Evolutionary conservation across 2,113 vertebrate genomes (phyloP).

Genomic region (Arizona elegans): DNA sequence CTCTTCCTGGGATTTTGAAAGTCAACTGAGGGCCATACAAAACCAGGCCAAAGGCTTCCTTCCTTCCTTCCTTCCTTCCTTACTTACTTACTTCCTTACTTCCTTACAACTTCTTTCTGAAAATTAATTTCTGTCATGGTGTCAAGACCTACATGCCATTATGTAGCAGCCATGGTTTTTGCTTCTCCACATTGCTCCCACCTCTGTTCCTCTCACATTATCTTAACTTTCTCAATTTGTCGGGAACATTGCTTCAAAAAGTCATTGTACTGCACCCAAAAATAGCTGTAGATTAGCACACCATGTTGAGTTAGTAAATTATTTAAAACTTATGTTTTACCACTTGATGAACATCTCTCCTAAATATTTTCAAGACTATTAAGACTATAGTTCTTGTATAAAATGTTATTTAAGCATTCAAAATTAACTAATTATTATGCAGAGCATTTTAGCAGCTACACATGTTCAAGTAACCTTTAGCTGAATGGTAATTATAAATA

Average conservation of each 20-base stretch:
- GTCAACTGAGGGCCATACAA: not conserved
- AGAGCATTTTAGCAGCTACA: conserved; percentile 37
- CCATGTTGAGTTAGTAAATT: not conserved
- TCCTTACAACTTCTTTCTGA: not conserved
- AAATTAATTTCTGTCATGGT: not conserved
- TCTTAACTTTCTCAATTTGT: not conserved
- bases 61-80: not conserved
- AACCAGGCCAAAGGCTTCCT: not conserved
- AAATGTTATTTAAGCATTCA: conserved; percentile 50
- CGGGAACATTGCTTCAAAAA: not conserved
- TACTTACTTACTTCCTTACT: too few relatives aligned
- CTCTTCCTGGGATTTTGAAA: not conserved
- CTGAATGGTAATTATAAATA: conserved; percentile 71
- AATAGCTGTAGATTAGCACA: not conserved
- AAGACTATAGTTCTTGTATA: conserved; percentile 28
- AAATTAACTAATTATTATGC: conserved; percentile 52
- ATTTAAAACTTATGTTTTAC: conserved; percentile 8
- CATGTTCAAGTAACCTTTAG: conserved; percentile 58
- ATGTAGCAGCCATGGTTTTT: not conserved
- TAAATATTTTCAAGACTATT: conserved; percentile 51
- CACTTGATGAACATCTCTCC: conserved; percentile 20
- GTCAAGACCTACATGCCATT: not conserved
- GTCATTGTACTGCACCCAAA: not conserved
- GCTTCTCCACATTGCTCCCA: not conserved
- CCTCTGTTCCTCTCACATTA: not conserved